Conservation (phyloP, 2,797 vertebrate species). For the Scomberomorus guttatus region DNA sequence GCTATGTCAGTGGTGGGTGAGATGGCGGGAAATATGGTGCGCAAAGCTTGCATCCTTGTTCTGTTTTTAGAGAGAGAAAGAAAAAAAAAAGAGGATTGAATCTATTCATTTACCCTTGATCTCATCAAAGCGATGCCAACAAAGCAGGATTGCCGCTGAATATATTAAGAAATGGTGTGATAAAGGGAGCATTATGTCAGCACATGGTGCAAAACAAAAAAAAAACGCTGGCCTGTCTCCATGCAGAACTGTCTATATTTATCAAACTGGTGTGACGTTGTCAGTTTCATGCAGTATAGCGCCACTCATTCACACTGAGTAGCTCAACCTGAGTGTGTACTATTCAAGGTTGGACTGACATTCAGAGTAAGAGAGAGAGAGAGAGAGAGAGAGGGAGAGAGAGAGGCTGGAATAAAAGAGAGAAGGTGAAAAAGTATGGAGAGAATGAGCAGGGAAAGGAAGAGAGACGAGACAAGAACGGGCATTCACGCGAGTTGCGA, state of each 20-base stretch:
- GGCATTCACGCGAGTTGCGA: conserved; percentile 26
- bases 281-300: conserved; percentile 58
- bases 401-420: conserved; percentile 16
- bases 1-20: conserved; percentile 33
- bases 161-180: conserved; percentile 53
- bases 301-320: conserved; percentile 61
- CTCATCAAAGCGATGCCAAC: conserved; percentile 69
- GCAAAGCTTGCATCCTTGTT: conserved; percentile 49
- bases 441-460: conserved; percentile 11
- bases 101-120: conserved; percentile 58
- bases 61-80: not conserved
- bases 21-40: conserved; percentile 54
- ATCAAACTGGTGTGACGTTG: conserved; percentile 61
- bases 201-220: conserved; percentile 48
- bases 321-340: conserved; percentile 55
- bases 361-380: conserved; percentile 42
- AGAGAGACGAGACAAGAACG: conserved; percentile 20
- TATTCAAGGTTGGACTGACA: conserved; percentile 72
- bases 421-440: conserved; percentile 7
- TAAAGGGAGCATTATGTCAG: conserved; percentile 49
- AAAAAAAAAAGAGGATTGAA: conserved; percentile 12
- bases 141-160: conserved; percentile 63
- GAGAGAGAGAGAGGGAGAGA: conserved; percentile 5
- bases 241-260: conserved; percentile 76
- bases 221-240: conserved; percentile 63